Evolutionary conservation across 2,113 vertebrate species (phyloP).

Genomic region (human (Homo sapiens)): GRCh38 chr3:36271501-36272000

Average conservation of each 20-base stretch:
- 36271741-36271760: not conserved
- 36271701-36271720: not conserved
- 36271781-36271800: not conserved
- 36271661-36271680: not conserved
- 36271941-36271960: not conserved
- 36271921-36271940: not conserved
- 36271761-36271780: not conserved
- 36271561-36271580: not conserved
- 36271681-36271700: not conserved
- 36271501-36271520: constrained; percentile 55
- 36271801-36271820: not conserved
- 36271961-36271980: not conserved
- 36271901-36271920: not conserved
- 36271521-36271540: constrained; percentile 39
- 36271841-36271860: not conserved
- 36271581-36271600: not conserved
- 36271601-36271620: not conserved
- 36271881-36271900: not conserved
- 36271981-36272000: not conserved
- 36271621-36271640: not conserved
- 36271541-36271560: not conserved
- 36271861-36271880: not conserved
- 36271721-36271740: not conserved
- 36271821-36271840: not conserved
- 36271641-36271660: not conserved